Evolutionary conservation across 2,888 invertebrate genomes (phyloP), one percentile per base, ranked within the genome.

Genomic region (Ellobium chinense): DNA sequence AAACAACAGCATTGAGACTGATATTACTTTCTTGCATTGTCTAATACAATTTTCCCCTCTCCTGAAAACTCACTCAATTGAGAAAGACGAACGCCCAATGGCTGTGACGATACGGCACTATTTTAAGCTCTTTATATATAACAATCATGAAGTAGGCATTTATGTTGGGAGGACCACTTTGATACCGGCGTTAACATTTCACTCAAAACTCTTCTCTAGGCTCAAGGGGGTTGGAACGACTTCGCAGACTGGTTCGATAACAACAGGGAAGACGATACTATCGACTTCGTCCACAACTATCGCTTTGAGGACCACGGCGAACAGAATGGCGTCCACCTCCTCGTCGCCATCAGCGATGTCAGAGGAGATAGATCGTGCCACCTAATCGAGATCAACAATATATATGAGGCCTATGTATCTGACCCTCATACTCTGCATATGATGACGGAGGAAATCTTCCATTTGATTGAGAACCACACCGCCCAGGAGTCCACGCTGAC

Each of bases 261-360:
- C 46, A 46, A 46, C 46, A 46, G 46, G 18, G 18, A 46, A 12
- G 63, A 63, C 31, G 18, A 31, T 31, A 63, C 63, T 7, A 63
- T 63, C 31, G 63, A 63, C 31, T 63, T 29, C 31, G 63, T 63
- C 34, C 63, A 63, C 63, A 63, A 63, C 63, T 63, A 63, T 31
- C 5, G 63, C 5, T 63, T 63, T 29, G 63, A 63, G 63, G 63
- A 63, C 7, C 63, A 63, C 63, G 63, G 29, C 63, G n/a, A 58
- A 4, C 58, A 58, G n/a, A 46, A 46, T 46, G 46, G 46, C 46
- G 7, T 12, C 46, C 46, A 46, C 18, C 46, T 46, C 18, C 7
- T 46, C 18, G 46, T 46, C 9, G 46, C 46, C 46, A 46, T 46
- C 46, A 46, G 46, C 18, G 46, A 46, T 18, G 18, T 18, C 46